Conservation (phyloP, 2,113 vertebrate genomes). For the Cephalopterus ornatus region DNA sequence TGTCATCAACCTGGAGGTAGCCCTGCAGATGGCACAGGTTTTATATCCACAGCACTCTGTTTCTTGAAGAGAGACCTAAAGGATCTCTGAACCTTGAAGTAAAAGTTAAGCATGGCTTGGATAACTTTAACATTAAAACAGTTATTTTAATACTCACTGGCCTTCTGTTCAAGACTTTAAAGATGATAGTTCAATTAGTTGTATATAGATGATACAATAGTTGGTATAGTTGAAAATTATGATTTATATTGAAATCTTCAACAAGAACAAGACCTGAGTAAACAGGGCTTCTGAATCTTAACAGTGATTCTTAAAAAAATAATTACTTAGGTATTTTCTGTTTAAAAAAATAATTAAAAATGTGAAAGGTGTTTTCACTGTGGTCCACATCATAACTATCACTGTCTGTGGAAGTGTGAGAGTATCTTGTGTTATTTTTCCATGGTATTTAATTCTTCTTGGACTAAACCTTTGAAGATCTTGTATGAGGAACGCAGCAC, state of each 20-base stretch:
- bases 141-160: background rate
- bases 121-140: background rate
- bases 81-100: background rate
- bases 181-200: background rate
- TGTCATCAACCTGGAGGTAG: background rate
- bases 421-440: background rate
- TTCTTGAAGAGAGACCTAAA: background rate
- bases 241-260: background rate
- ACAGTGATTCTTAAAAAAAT: background rate
- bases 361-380: background rate
- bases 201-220: background rate
- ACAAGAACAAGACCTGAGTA: background rate
- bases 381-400: rapidly evolving
- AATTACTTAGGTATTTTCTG: background rate
- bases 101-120: background rate
- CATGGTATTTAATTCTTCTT: background rate
- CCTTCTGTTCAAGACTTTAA: background rate
- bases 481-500: background rate
- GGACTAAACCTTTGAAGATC: background rate
- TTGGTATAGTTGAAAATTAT: background rate
- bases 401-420: background rate
- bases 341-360: background rate
- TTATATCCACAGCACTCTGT: background rate
- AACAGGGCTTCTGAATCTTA: background rate
- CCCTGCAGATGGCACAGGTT: background rate